Evolutionary conservation across 1,140 invertebrate species (phyloP).

Genomic region (Magallana ariakensis): DNA sequence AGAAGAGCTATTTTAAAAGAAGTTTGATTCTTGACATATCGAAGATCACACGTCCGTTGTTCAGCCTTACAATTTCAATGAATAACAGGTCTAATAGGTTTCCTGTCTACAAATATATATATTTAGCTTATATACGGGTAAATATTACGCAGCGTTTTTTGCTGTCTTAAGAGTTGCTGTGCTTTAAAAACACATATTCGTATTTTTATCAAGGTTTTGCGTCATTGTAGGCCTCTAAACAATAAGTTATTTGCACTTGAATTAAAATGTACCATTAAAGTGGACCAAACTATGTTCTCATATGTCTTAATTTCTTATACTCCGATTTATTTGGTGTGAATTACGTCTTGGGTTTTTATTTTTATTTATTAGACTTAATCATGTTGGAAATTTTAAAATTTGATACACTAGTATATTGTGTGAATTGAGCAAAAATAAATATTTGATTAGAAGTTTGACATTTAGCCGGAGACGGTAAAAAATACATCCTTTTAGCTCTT

Average conservation of each 20-base stretch:
- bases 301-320: neutral
- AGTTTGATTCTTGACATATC: constrained; percentile 7
- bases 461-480: constrained; percentile 19
- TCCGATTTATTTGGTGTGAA: neutral
- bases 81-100: neutral
- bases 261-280: constrained; percentile 25
- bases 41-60: neutral
- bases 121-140: neutral
- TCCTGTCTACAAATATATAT: constrained; percentile 4
- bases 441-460: neutral
- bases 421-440: constrained; percentile 8
- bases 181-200: neutral
- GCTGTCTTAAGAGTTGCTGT: neutral
- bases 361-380: neutral
- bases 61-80: neutral
- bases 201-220: neutral
- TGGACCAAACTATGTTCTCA: constrained; percentile 17
- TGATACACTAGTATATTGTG: neutral
- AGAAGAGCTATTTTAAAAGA: constrained; percentile 12
- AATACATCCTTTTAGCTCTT: neutral
- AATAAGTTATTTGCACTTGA: constrained; percentile 15
- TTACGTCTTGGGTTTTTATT: neutral
- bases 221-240: neutral
- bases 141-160: neutral
- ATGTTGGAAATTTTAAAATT: neutral